These are phyloP conservation scores for Tinea pellionella DNA, from an alignment of 2,888 invertebrate genomes.

Conservation along the genomic window DNA sequence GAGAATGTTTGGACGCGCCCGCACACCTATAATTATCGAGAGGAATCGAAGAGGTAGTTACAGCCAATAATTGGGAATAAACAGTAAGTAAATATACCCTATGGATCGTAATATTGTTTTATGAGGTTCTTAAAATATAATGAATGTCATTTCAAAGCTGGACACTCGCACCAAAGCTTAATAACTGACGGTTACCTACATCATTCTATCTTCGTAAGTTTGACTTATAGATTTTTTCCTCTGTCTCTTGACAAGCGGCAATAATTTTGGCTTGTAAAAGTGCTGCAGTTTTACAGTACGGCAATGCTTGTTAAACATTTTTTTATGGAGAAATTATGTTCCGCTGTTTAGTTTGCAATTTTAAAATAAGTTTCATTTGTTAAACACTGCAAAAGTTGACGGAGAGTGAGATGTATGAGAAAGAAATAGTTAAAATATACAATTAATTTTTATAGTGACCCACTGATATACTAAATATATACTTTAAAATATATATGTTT, in stretches of 20 bases:
- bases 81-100: constrained; percentile 49
- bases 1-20: constrained; percentile 25
- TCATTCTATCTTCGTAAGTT: neutral
- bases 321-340: neutral
- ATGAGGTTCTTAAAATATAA: constrained; percentile 55
- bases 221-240: constrained; percentile 10
- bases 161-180: constrained; percentile 6
- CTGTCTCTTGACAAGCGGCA: neutral
- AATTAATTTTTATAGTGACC: too few relatives aligned
- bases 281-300: neutral
- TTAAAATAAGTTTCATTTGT: too few relatives aligned
- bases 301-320: neutral
- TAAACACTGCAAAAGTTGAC: too few relatives aligned
- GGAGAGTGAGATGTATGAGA: too few relatives aligned
- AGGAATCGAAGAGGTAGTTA: constrained; percentile 53
- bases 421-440: too few relatives aligned
- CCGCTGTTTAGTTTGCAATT: neutral
- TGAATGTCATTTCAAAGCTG: constrained; percentile 43
- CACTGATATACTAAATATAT: too few relatives aligned
- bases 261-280: constrained; percentile 3
- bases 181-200: neutral
- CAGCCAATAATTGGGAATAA: constrained; percentile 58
- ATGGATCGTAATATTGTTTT: constrained; percentile 47
- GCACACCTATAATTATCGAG: constrained; percentile 48
- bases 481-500: too few relatives aligned